These are phyloP conservation scores for Axea sp. DNA, from an alignment of 2,888 invertebrate species.

Conservation along the genomic window DNA sequence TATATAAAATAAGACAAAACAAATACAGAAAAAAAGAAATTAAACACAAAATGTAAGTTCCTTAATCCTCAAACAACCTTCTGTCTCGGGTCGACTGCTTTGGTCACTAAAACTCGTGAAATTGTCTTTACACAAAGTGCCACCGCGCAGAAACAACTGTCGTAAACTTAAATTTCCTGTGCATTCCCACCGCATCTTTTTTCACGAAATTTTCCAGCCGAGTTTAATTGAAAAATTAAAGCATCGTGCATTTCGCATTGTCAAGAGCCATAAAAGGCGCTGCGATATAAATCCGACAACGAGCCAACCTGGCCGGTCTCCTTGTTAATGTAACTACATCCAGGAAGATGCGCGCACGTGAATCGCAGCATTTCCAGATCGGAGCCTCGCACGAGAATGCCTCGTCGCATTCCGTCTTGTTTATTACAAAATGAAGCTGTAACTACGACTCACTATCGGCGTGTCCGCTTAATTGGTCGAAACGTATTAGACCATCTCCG, in stretches of 20 bases:
- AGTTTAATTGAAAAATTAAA: conserved; percentile 54
- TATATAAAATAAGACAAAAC: too few species aligned
- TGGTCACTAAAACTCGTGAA: too few species aligned
- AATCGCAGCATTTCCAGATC: conserved; percentile 29
- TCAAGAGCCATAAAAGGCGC: conserved; percentile 42
- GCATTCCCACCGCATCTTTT: too few species aligned
- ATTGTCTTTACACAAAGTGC: too few species aligned
- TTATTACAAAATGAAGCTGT: conserved; percentile 45
- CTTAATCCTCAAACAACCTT: too few species aligned
- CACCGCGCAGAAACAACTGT: too few species aligned
- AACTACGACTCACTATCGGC: conserved; percentile 31
- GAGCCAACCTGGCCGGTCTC: conserved; percentile 1
- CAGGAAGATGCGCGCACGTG: conserved; percentile 20
- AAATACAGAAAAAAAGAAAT: too few species aligned
- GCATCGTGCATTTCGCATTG: conserved; percentile 27
- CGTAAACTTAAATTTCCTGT: too few species aligned
- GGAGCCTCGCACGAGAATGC: conserved; percentile 24
- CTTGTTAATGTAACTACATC: conserved; percentile 41
- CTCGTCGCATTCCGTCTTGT: conserved; percentile 28
- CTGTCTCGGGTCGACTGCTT: too few species aligned
- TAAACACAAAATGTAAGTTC: too few species aligned
- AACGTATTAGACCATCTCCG: conserved; percentile 21
- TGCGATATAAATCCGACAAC: conserved; percentile 8
- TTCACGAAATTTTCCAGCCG: too few species aligned
- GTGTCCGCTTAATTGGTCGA: conserved; percentile 33